Evolutionary conservation across 2,113 vertebrate species (phyloP), one percentile per base, ranked within the genome.

Genomic region (Strix aluco): DNA sequence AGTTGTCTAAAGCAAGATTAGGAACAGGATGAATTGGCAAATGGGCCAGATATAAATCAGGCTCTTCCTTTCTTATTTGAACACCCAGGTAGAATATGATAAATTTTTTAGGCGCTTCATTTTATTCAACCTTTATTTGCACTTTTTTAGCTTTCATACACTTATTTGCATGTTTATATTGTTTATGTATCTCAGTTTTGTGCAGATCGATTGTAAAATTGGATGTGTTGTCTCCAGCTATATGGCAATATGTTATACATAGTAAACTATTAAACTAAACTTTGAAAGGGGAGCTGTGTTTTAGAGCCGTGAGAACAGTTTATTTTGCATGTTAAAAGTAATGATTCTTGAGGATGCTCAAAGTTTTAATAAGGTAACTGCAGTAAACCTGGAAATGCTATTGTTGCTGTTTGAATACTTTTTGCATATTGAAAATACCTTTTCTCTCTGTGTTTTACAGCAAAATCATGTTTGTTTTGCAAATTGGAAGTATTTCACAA

Each of bases 391-490:
- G 79, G 34, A 90, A 96, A 83, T 88, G 40, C 23, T 86, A 12
- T 74, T 54, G 27, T 51, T 91, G 25, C 20, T 29, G 4, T 81
- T 63, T 52, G 46, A 83, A 92, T 57, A 77, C 6, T 67, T 63
- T 82, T 22, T 84, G 49, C 51, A n/a, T 54, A 73, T 59, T 94
- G 49, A 96, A 94, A 81, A 55, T 63, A 62, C 10, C 5, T 92
- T 94, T 96, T 88, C 34, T 96, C n/a, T 92, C 34, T 95, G 6
- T 95, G 40, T 96, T 89, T 96, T 96, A 49, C 98, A 99, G 99
- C 98, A 99, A 99, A 98, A 99, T 99, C 98, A 99, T 99, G 99
- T 99, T 99, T 98, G 99, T 99, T 98, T 98, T 99, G 97, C 99
- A 99, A 98, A 99, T 99, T 42, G 99, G 99, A 97, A 99, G 99